Conservation (phyloP, 2,113 vertebrate species). For the Siniperca chuatsi region DNA sequence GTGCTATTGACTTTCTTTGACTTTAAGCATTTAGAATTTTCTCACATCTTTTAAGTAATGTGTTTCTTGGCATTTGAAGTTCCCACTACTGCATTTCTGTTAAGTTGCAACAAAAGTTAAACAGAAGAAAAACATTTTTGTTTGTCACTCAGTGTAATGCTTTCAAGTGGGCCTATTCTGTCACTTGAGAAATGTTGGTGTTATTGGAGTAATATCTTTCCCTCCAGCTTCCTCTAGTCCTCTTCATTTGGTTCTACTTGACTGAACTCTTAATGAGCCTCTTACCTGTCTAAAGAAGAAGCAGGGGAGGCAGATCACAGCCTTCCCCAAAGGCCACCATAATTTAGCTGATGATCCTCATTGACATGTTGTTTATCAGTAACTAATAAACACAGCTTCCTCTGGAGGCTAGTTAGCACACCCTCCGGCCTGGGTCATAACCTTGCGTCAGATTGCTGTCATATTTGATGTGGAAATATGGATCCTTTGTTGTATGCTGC, state of each 20-base stretch:
- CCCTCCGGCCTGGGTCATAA: not conserved
- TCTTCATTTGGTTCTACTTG: conserved; percentile 45
- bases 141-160: not conserved
- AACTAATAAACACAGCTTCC: conserved; percentile 52
- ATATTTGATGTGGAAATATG: not conserved
- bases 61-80: not conserved
- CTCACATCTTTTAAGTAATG: not conserved
- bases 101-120: not conserved
- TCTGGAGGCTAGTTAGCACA: conserved; percentile 47
- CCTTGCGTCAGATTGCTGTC: conserved; percentile 11
- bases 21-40: not conserved
- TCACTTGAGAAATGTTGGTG: conserved; percentile 35
- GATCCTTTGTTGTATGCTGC: not conserved
- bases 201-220: conserved; percentile 35
- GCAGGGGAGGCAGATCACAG: conserved; percentile 1
- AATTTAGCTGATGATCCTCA: conserved; percentile 31
- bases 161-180: not conserved
- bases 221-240: conserved; percentile 30
- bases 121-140: conserved; percentile 1
- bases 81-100: not conserved
- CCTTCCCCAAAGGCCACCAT: conserved; percentile 39
- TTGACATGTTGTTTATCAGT: conserved; percentile 39
- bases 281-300: conserved; percentile 22
- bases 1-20: not conserved
- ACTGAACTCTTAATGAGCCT: conserved; percentile 65